Evolutionary conservation across 2,113 vertebrate species (phyloP).

Genomic region (Riparia riparia): DNA sequence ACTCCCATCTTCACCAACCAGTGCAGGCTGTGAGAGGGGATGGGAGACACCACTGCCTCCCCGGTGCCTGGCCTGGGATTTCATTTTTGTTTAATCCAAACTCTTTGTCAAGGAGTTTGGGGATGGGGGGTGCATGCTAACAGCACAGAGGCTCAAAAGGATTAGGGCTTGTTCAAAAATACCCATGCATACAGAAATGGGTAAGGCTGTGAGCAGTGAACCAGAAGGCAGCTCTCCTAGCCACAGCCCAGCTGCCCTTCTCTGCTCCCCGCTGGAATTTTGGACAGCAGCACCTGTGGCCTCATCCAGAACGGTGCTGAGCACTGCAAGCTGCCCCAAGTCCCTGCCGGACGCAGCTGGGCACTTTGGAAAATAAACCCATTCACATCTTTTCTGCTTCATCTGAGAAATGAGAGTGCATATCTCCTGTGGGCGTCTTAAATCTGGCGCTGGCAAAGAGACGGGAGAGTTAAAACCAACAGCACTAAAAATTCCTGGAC

Average conservation of each 20-base stretch:
- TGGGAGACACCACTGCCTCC: not conserved
- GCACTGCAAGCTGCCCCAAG: not conserved
- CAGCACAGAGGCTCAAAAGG: not conserved
- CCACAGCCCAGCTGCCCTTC: not conserved
- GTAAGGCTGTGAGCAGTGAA: not conserved
- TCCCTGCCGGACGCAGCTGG: accelerated
- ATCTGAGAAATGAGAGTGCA: conserved; percentile 11
- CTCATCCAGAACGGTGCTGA: not conserved
- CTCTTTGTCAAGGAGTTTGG: not conserved
- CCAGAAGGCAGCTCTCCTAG: not conserved
- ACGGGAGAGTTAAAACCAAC: conserved; percentile 7
- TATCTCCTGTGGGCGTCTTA: conserved; percentile 22
- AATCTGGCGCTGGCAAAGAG: conserved; percentile 14
- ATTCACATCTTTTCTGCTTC: conserved; percentile 25
- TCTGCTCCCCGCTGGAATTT: not conserved
- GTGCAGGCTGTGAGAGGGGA: not conserved
- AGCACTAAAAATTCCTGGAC: conserved; percentile 8
- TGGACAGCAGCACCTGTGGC: not conserved
- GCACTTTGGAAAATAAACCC: not conserved
- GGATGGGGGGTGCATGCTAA: not conserved
- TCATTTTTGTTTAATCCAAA: not conserved
- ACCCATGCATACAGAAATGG: not conserved
- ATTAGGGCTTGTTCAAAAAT: not conserved
- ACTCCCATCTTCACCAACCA: not conserved
- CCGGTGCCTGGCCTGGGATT: not conserved